These are phyloP conservation scores for Drosophila azteca DNA, from an alignment of 1,140 invertebrate species.

Conservation along the genomic window DNA sequence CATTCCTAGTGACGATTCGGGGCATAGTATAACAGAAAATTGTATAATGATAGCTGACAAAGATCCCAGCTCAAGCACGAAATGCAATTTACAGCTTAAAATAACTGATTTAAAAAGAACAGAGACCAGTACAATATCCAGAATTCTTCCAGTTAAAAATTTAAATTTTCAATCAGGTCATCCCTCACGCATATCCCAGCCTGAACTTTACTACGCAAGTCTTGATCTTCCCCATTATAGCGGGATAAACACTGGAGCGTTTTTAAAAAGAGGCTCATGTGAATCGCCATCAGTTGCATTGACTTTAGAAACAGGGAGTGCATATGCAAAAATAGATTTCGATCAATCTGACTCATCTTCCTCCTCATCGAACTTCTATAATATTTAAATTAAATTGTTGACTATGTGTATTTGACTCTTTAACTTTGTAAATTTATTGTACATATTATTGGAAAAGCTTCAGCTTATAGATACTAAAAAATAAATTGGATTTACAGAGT, in stretches of 20 bases:
- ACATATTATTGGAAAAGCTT: conserved; percentile 50
- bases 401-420: conserved; percentile 39
- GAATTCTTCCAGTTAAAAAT: conserved; percentile 31
- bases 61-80: conserved; percentile 11
- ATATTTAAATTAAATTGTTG: conserved; percentile 49
- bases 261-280: conserved; percentile 62
- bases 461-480: conserved; percentile 47
- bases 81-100: conserved; percentile 27
- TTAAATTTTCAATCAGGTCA: conserved; percentile 68
- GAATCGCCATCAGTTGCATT: conserved; percentile 77
- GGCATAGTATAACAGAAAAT: conserved; percentile 48
- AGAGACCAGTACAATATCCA: conserved; percentile 22
- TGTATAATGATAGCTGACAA: conserved; percentile 35
- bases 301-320: conserved; percentile 84
- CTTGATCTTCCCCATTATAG: conserved; percentile 85
- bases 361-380: conserved; percentile 77
- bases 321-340: conserved; percentile 90
- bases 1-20: conserved; percentile 72
- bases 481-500: conserved; percentile 52
- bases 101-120: conserved; percentile 15
- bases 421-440: conserved; percentile 54
- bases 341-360: conserved; percentile 85
- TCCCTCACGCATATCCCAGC: conserved; percentile 84
- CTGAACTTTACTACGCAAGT: conserved; percentile 87
- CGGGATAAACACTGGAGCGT: conserved; percentile 64